Evolutionary conservation across 2,888 invertebrate species (phyloP).

Genomic region (Griposia aprilina): DNA sequence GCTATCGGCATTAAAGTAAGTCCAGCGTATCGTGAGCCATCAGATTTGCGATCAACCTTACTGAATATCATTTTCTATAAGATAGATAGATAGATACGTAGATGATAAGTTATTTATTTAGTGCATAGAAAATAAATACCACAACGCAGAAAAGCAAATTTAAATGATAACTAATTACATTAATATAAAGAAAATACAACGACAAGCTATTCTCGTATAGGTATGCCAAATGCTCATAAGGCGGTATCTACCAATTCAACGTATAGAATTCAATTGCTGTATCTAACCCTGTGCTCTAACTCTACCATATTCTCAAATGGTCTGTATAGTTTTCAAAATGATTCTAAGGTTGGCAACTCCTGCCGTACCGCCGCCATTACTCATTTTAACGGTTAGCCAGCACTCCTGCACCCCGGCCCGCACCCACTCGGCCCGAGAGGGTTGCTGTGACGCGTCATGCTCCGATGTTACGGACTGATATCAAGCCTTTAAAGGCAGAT

Average conservation of each 20-base stretch:
- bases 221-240: not conserved
- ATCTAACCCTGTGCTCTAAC: not conserved
- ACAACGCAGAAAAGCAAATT: not conserved
- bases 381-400: constrained; percentile 89
- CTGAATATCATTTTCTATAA: not conserved
- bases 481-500: constrained; percentile 85
- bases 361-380: constrained; percentile 79
- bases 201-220: not conserved
- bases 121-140: not conserved
- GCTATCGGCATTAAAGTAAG: not conserved
- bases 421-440: constrained; percentile 76
- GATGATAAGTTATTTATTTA: not conserved
- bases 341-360: constrained; percentile 74
- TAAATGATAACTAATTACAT: not conserved
- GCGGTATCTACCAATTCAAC: not conserved
- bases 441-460: constrained; percentile 83
- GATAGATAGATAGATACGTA: not conserved
- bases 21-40: not conserved
- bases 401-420: constrained; percentile 69
- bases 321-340: not conserved
- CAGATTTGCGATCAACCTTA: not conserved
- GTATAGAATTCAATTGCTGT: not conserved
- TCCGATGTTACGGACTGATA: constrained; percentile 86
- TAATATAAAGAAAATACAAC: not conserved
- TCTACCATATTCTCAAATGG: not conserved